Conservation (phyloP, 2,888 invertebrate species). For the Halocaridina rubra region DNA sequence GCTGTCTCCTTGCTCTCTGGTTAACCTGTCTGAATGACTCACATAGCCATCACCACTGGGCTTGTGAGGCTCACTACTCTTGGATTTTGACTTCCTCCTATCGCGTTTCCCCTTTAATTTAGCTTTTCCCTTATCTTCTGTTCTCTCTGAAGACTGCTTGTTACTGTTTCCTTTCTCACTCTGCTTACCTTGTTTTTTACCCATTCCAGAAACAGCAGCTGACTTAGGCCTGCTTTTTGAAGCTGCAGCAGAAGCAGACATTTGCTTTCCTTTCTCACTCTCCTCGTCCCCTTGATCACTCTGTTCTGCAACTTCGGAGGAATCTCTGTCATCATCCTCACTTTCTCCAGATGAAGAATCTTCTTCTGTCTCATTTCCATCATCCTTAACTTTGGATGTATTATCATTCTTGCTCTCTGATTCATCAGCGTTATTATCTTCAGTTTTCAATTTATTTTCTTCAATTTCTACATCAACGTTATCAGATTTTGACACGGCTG, state of each 20-base stretch:
- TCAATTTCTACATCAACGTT: not conserved
- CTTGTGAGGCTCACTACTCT: not conserved
- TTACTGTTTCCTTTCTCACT: not conserved
- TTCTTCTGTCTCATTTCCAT: not conserved
- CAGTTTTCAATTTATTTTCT: not conserved
- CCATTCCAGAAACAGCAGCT: conserved; percentile 4
- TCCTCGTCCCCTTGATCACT: not conserved
- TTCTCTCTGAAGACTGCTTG: not conserved
- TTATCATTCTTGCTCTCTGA: not conserved
- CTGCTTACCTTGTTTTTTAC: not conserved
- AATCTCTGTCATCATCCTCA: not conserved
- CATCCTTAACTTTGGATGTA: not conserved
- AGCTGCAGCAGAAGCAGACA: not conserved
- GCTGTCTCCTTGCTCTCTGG: not conserved
- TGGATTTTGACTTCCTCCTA: not conserved
- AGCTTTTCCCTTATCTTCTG: not conserved
- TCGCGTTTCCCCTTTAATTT: not conserved
- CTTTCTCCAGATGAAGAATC: not conserved
- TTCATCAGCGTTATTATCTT: not conserved
- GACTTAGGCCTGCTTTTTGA: conserved; percentile 23
- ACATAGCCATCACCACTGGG: too few species aligned
- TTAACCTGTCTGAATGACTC: conserved; percentile 3
- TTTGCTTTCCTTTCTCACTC: not conserved
- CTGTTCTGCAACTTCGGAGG: not conserved
- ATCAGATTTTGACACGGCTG: not conserved